Evolutionary conservation across 2,888 invertebrate genomes (phyloP).

Genomic region (Nycteola revayana): DNA sequence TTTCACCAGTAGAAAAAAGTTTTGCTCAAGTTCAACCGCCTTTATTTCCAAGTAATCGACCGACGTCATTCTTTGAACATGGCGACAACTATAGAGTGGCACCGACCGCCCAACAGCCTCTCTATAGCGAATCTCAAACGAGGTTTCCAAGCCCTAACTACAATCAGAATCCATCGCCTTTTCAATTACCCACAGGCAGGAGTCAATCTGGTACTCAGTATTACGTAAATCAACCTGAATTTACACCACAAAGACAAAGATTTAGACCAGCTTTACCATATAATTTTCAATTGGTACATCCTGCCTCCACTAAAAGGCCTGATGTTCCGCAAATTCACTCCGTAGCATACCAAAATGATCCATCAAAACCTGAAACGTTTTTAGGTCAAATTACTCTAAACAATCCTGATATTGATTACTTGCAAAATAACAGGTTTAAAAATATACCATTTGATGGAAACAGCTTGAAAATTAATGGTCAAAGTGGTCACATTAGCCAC

Average conservation of each 20-base stretch:
- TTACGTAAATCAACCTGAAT: conserved; percentile 74
- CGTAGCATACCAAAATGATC: conserved; percentile 81
- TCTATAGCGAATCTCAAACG: conserved; percentile 61
- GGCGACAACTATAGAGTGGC: conserved; percentile 62
- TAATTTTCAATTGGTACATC: conserved; percentile 71
- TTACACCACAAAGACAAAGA: conserved; percentile 61
- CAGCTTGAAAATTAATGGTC: conserved; percentile 70
- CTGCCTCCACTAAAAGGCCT: conserved; percentile 78
- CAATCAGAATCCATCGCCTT: conserved; percentile 75
- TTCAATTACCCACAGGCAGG: conserved; percentile 73
- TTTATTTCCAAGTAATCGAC: conserved; percentile 65
- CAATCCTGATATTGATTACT: conserved; percentile 79
- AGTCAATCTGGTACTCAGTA: conserved; percentile 72
- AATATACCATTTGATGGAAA: conserved; percentile 75
- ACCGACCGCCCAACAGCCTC: conserved; percentile 55
- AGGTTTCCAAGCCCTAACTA: conserved; percentile 74
- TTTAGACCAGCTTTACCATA: conserved; percentile 68
- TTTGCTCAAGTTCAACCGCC: conserved; percentile 79
- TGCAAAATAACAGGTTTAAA: conserved; percentile 70
- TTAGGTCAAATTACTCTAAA: conserved; percentile 84
- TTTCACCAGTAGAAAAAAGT: conserved; percentile 74
- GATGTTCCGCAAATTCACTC: conserved; percentile 81
- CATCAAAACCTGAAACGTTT: conserved; percentile 83
- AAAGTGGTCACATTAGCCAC: conserved; percentile 63
- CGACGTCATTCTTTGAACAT: conserved; percentile 62